Base-by-base conservation (phyloP, 2,113 vertebrate genomes). In the Morone chrysops region DNA sequence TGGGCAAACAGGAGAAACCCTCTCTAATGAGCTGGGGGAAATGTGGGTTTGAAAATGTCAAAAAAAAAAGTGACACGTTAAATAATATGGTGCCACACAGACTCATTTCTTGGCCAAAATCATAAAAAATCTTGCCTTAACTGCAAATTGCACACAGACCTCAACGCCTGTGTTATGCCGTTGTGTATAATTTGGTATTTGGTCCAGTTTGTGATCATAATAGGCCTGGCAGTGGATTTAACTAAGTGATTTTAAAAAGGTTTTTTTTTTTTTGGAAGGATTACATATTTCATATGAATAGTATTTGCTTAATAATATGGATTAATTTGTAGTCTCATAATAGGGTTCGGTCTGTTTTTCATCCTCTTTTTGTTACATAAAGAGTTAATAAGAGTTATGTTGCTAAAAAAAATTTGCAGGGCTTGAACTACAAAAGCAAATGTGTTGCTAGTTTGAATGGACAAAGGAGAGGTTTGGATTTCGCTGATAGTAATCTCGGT, bases 71-170 rank as follows among this genome's bases (percentile, higher is more conserved):
- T 17, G 59, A 73, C 63, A 38, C 45, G 70, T 87, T 67, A 87
- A 86, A 78, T 77, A 57, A 59, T 8, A 74, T 50, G 80, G 81
- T 87, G 86, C 90, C 81, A 85, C 73, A 66, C 7, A 83, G 62
- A 83, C 63, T 57, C 51, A 22, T 47, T 75, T 82, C 74, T 82
- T 75, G 43, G 84, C 85, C 89, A 85, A 89, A 77, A 82, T 86
- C 75, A 87, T 82, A 85, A 84, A 89, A 1, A 3, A 63, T 73
- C 25, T 82, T 66, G 22, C 65, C 25, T 79, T 59, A 69, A 81
- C 69, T 82, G 76, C 81, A 83, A 81, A 83, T 81, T 89, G 43
- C 81, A 62, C 71, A 54, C 61, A 78, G 74, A 82, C 75, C 82
- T 85, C 43, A 62, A n/a, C 66, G 71, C 18, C 62, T 40, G 45